phyloP scores from a whole-genome alignment of 2,113 vertebrate species.

The Pongo abelii region DNA sequence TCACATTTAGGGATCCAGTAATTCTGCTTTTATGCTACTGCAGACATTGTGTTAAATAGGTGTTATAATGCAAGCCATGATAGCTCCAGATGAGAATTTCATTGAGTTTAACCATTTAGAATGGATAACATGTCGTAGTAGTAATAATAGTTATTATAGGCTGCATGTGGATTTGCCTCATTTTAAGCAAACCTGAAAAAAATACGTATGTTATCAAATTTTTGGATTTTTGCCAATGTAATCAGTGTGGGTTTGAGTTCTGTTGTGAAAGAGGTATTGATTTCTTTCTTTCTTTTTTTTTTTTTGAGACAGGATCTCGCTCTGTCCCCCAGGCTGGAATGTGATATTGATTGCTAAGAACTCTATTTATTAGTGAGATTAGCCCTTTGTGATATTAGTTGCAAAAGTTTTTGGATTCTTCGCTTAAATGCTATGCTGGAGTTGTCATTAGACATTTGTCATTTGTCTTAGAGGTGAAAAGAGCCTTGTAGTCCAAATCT shows the following conservation, averaged over 20 bases:
- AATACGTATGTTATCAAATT: neutral
- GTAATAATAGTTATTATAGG: neutral
- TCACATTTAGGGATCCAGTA: neutral
- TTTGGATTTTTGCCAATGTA: neutral
- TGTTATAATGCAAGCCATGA: neutral
- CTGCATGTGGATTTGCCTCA: neutral
- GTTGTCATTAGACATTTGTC: neutral
- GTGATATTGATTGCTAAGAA: neutral
- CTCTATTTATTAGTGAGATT: neutral
- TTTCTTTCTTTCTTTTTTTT: neutral
- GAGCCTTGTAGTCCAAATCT: neutral
- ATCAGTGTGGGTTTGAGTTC: neutral
- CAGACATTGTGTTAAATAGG: neutral
- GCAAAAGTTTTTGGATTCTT: neutral
- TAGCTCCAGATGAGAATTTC: neutral
- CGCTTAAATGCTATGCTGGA: constrained; percentile 17
- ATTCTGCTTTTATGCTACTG: neutral
- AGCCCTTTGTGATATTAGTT: neutral
- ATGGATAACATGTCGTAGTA: neutral
- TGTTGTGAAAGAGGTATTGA: neutral
- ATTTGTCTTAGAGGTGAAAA: constrained; percentile 22
- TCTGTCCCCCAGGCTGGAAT: too few species aligned
- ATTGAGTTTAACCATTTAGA: neutral
- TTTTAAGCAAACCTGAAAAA: constrained; percentile 37
- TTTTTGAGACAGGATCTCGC: too few species aligned